Base-by-base conservation (phyloP, 2,113 vertebrate species). In the Cochlearius cochlearius region DNA sequence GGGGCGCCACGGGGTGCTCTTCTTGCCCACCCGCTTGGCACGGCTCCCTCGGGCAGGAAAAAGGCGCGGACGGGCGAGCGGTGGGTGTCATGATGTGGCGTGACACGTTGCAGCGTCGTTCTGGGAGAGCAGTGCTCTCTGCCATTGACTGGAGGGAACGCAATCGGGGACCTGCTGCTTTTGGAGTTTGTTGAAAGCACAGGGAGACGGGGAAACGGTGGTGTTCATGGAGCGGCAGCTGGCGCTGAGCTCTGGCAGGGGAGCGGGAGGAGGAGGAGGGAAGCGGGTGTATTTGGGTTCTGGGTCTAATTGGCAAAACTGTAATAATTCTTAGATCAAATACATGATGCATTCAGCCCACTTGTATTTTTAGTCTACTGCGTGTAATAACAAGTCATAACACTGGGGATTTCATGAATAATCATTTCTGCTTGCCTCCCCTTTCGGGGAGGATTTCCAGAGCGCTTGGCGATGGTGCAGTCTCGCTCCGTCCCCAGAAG, bases 321-420 rank as follows among this genome's bases (percentile, higher is more conserved):
- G 58, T 59, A 76, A 89, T 90, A n/a, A 77, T 63, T 81, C 90
- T 73, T 64, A 77, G 74, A 63, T 93, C 83, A 88, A 77, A 93
- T 76, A 86, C 53, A 25, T 12, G 49, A 27, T 62, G 87, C 78
- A 20, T 53, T 71, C 93, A 73, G 75, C 87, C 74, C 90, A 64
- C 92, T 88, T 63, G 59, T 58, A 30, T 92, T 85, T 85, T 36
- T 47, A 68, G 90, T 39, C 78, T 67, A 5, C 52, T 32, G 77
- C 3, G 22, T 80, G 86, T 38, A 80, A 62, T 80, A 72, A 55
- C 77, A 21, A 88, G 78, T 53, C 87, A 53, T 14, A 68, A 53
- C 74, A 21, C 73, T 38, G 69, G 95, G 78, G 90, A 76, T 81
- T 80, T 85, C 34, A 47, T 36, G 93, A 81, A 80, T 81, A 91